Evolutionary conservation across 2,888 invertebrate genomes (phyloP).

Genomic region (Lottia scabra): DNA sequence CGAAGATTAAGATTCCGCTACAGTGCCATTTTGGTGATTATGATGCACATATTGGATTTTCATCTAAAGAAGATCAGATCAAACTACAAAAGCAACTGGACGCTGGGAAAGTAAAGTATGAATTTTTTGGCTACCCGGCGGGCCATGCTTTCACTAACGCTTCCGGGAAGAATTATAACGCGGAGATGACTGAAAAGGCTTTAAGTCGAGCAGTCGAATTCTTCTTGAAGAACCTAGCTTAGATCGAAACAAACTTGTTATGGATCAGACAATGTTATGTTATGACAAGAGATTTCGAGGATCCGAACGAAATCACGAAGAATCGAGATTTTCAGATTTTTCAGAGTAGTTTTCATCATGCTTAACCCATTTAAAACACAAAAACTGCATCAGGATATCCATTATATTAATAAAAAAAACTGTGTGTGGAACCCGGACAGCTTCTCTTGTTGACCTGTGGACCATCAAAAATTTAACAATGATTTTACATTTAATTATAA

Average conservation of each 20-base stretch:
- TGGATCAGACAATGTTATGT: too few species aligned
- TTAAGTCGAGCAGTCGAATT: conserved; percentile 35
- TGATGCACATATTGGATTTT: conserved; percentile 49
- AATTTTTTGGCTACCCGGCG: conserved; percentile 42
- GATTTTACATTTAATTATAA: too few species aligned
- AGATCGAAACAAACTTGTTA: not conserved
- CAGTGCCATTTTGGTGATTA: conserved; percentile 54
- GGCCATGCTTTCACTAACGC: conserved; percentile 46
- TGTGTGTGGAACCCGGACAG: too few species aligned
- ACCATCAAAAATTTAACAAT: too few species aligned
- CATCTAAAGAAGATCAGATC: conserved; percentile 44
- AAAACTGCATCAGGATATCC: too few species aligned
- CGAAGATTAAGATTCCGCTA: conserved; percentile 49
- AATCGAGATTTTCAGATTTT: too few species aligned
- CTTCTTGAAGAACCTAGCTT: conserved; percentile 37
- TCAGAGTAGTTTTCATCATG: too few species aligned
- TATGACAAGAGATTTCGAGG: too few species aligned
- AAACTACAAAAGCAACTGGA: conserved; percentile 41
- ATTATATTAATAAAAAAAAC: too few species aligned
- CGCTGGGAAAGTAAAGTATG: conserved; percentile 26
- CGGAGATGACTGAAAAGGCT: conserved; percentile 32
- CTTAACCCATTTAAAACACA: too few species aligned
- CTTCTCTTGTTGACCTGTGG: too few species aligned
- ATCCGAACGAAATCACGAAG: too few species aligned
- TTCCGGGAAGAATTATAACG: conserved; percentile 37